Conservation (phyloP, 2,113 vertebrate genomes). For the Jaculus jaculus region DNA sequence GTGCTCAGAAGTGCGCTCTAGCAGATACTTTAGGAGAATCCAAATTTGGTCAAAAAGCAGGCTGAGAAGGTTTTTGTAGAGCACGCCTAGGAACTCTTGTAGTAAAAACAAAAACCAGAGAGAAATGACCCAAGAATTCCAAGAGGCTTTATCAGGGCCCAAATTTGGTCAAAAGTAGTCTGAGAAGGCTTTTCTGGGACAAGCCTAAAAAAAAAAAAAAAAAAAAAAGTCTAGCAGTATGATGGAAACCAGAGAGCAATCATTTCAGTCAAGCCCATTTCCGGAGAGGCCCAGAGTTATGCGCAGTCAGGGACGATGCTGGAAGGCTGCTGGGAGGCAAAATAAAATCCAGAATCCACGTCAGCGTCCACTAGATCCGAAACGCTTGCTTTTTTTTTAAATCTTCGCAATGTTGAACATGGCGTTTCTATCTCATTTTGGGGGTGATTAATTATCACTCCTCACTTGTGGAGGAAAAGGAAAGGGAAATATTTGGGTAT, state of each 20-base stretch:
- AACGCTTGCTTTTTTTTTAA: neutral
- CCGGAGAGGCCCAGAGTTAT: neutral
- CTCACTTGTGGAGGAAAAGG: constrained; percentile 9
- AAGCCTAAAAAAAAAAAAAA: constrained; percentile 9
- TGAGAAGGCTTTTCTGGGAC: neutral
- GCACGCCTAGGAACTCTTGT: neutral
- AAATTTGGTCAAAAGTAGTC: constrained; percentile 51
- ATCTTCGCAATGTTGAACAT: neutral
- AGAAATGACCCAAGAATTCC: neutral
- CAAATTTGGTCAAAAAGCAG: constrained; percentile 23
- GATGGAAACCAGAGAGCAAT: constrained; percentile 24
- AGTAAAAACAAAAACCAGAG: neutral
- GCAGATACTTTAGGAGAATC: neutral
- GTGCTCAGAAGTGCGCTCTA: neutral
- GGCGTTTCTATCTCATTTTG: neutral
- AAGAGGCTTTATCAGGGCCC: neutral
- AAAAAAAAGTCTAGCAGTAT: neutral
- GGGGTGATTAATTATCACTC: neutral
- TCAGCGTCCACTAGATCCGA: neutral
- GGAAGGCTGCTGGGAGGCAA: neutral
- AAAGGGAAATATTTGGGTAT: neutral
- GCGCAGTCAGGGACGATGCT: neutral
- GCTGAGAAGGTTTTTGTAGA: neutral
- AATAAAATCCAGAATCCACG: neutral
- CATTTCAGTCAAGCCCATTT: neutral